Percentiles rank a stretch among this genome's conserved stretches.
phyloP scores from a whole-genome alignment of 2,797 vertebrate genomes.

The Buphagus erythrorhynchus region DNA sequence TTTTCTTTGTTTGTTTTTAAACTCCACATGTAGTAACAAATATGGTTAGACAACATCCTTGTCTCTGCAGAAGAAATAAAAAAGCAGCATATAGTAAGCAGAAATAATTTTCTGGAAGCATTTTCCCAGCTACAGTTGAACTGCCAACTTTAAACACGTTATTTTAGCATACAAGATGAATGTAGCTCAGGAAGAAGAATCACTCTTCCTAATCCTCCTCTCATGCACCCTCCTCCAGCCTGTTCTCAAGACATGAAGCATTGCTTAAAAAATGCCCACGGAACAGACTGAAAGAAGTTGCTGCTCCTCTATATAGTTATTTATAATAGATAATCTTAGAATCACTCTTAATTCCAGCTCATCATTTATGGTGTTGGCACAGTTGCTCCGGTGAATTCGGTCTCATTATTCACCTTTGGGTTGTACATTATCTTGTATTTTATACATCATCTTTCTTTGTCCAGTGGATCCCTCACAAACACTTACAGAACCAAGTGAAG shows the following conservation, averaged over 20 bases:
- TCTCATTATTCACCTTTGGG: constrained; percentile 24
- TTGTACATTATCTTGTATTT: constrained; percentile 7
- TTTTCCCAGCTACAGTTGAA: constrained; percentile 14
- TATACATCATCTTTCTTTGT: not conserved
- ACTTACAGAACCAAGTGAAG: not conserved
- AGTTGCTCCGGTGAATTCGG: constrained; percentile 7
- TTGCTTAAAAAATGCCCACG: constrained; percentile 3
- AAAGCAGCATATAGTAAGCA: not conserved
- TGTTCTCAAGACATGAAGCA: constrained; percentile 30
- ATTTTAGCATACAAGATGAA: constrained; percentile 54
- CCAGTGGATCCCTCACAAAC: not conserved
- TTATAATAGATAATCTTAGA: constrained; percentile 59
- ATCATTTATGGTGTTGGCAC: constrained; percentile 31
- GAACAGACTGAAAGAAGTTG: constrained; percentile 14
- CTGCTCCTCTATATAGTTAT: not conserved
- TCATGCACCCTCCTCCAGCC: not conserved
- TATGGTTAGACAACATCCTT: not conserved
- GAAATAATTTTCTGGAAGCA: not conserved
- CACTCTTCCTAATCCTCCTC: not conserved
- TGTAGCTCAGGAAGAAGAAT: constrained; percentile 15
- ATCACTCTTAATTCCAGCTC: constrained; percentile 44
- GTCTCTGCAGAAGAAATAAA: not conserved
- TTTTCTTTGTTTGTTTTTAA: not conserved
- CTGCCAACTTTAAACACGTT: constrained; percentile 31
- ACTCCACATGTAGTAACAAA: not conserved